Percentiles rank a stretch among this genome's conserved stretches.
Evolutionary conservation across 2,888 invertebrate species (phyloP).

Genomic region (Drosophila antonietae): DNA sequence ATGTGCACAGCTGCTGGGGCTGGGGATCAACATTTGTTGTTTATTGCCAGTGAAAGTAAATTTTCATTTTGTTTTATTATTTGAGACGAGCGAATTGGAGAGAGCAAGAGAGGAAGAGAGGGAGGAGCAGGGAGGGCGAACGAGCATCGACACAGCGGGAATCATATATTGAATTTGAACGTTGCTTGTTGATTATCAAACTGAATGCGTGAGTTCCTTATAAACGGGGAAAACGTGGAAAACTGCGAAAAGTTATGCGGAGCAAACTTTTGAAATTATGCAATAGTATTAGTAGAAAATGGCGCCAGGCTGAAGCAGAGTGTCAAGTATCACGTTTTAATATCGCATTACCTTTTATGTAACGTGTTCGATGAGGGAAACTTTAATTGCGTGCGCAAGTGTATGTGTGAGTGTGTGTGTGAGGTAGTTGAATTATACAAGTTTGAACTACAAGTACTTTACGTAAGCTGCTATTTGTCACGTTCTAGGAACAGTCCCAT

Average conservation of each 20-base stretch:
- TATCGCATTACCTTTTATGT: constrained; percentile 60
- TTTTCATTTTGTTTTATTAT: constrained; percentile 76
- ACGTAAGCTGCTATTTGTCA: constrained; percentile 7
- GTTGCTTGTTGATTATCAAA: constrained; percentile 49
- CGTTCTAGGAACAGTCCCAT: constrained; percentile 6
- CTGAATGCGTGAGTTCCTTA: constrained; percentile 13
- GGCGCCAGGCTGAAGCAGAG: constrained; percentile 6
- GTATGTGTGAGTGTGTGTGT: background rate
- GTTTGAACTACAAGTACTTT: background rate
- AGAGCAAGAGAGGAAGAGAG: background rate
- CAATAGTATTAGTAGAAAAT: constrained; percentile 11
- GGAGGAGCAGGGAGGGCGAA: constrained; percentile 1
- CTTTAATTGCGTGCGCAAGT: constrained; percentile 22
- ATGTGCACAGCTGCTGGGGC: constrained; percentile 17
- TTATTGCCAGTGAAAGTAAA: constrained; percentile 71
- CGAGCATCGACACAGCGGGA: constrained; percentile 30
- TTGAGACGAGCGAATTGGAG: constrained; percentile 46
- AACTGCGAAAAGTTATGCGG: constrained; percentile 36
- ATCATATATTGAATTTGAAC: constrained; percentile 69
- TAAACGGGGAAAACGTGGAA: constrained; percentile 25
- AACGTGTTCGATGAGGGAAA: constrained; percentile 49
- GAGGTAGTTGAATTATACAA: constrained; percentile 23
- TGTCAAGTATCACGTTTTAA: constrained; percentile 66
- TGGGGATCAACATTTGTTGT: constrained; percentile 67
- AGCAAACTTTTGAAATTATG: constrained; percentile 49